Base-by-base conservation (phyloP, 2,113 vertebrate genomes). In the Muntiacus muntjak region DNA sequence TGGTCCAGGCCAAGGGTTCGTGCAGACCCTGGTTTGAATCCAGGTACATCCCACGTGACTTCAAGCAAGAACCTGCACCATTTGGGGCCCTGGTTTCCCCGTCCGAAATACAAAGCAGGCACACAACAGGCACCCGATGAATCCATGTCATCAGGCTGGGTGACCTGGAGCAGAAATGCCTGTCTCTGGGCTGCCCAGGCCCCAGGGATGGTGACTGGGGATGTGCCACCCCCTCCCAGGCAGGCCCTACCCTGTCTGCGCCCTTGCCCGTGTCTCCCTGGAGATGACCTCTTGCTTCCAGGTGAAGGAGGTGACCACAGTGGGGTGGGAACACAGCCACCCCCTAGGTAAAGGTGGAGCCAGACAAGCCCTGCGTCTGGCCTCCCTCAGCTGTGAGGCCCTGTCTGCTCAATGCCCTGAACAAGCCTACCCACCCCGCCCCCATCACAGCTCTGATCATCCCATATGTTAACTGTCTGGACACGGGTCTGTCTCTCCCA, bases 371-470 rank as follows among this genome's bases (percentile, higher is more conserved):
- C 64, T 50, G 47, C 1, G 0, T 40, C 74, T 40, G n/a, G 30
- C 50, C 55, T 7, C 57, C 28, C 55, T 17, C 11, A 71, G 50
- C 67, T 1, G 52, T 21, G 30, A 4, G 40, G 57, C 45, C 58
- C 88, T 6, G 5, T 26, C 43, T 26, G 54, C 81, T 50, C 81
- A 47, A 43, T 14, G 25, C 21, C 33, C 52, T 11, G 28, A 45
- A 15, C 1, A 8, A 40, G 13, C 23, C 54, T 54, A 19, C 15
- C 15, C 1, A 40, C 1, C 16, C 10, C 0, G 1, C 1, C 45
- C 43, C n/a, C 21, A 6, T 4, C 25, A 16, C 0, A 23, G 76
- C 40, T 71, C 71, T 7, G 30, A 15, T 36, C 17, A n/a, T 5
- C 36, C 36, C 6, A 1, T 1, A 7, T 6, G n/a, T 12, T 7